Percentiles rank a stretch among this genome's conserved stretches.
Evolutionary conservation across 2,888 invertebrate genomes (phyloP).

Genomic region (Drosophila melanocephala): DNA sequence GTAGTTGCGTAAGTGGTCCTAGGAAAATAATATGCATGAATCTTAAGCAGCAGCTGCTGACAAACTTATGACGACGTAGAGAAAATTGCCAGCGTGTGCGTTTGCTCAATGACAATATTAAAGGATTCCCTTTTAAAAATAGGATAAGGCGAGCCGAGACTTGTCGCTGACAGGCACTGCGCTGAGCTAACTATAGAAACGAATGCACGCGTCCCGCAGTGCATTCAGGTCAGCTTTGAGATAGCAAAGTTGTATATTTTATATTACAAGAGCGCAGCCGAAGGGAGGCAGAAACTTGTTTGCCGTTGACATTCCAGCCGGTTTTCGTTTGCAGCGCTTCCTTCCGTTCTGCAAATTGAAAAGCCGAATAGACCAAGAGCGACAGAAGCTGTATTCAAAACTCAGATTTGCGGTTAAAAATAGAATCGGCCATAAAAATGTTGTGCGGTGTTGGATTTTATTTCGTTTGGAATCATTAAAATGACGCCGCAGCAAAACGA

Average conservation of each 20-base stretch:
- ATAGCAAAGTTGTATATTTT: constrained; percentile 38
- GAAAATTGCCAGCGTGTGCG: constrained; percentile 47
- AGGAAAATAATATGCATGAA: constrained; percentile 24
- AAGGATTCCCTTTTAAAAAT: constrained; percentile 34
- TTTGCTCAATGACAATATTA: constrained; percentile 40
- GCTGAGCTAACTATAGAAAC: constrained; percentile 25
- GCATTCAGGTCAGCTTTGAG: constrained; percentile 48
- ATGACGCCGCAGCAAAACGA: constrained; percentile 41
- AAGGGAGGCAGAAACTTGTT: constrained; percentile 24
- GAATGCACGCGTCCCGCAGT: constrained; percentile 40
- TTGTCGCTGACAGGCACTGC: constrained; percentile 49
- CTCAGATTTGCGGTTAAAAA: constrained; percentile 33
- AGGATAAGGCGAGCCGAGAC: constrained; percentile 36
- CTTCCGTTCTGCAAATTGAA: constrained; percentile 73
- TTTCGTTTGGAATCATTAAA: constrained; percentile 71
- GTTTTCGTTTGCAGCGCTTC: constrained; percentile 53
- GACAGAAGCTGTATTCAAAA: constrained; percentile 32
- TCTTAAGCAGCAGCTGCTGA: constrained; percentile 24
- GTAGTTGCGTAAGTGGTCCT: constrained; percentile 11
- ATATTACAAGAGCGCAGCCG: constrained; percentile 20
- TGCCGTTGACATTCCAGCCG: constrained; percentile 53
- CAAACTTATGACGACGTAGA: constrained; percentile 32
- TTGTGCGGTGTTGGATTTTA: constrained; percentile 45
- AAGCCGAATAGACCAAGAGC: constrained; percentile 28
- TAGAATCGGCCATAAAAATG: constrained; percentile 43